phyloP scores from a whole-genome alignment of 2,797 vertebrate species.

The Lagocephalus sceleratus region DNA sequence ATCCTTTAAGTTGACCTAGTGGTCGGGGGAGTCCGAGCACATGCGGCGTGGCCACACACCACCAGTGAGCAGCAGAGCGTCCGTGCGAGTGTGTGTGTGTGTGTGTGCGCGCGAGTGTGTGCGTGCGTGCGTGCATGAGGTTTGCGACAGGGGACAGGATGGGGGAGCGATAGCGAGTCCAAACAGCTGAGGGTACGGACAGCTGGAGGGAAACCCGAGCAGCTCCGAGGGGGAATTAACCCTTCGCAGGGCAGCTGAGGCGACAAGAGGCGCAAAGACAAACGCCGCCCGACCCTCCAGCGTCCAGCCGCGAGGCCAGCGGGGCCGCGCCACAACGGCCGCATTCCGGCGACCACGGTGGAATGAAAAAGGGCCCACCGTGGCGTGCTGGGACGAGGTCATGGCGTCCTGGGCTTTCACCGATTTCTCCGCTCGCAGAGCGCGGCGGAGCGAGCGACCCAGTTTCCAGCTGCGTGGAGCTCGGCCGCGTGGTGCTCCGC shows the following conservation, averaged over 20 bases:
- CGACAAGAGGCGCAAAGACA: slow-evolving; percentile 28
- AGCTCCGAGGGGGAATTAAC: slow-evolving; percentile 55
- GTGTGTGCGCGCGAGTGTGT: slow-evolving; percentile 1
- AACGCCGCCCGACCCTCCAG: slow-evolving; percentile 18
- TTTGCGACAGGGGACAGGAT: slow-evolving; percentile 30
- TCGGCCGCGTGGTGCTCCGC: no score
- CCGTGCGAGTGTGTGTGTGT: not conserved
- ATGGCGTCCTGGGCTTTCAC: no score
- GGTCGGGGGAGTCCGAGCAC: slow-evolving; percentile 3
- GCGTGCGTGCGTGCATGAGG: slow-evolving; percentile 29
- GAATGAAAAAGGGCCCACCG: no score
- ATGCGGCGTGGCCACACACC: not conserved
- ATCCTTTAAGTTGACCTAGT: not conserved
- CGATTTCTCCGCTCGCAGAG: no score
- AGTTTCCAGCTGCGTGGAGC: no score
- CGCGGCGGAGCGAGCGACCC: no score
- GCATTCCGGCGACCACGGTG: not conserved
- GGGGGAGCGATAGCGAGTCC: slow-evolving; percentile 37
- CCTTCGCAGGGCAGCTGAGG: slow-evolving; percentile 43
- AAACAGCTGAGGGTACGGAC: slow-evolving; percentile 74
- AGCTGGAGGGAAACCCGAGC: slow-evolving; percentile 73
- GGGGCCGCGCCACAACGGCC: not conserved
- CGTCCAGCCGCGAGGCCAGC: not conserved
- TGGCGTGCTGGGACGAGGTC: no score
- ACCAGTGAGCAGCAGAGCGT: not conserved